Evolutionary conservation across 2,797 vertebrate genomes (phyloP), one percentile per base, ranked within the genome.

Genomic region (Brachyrhaphis roseni): DNA sequence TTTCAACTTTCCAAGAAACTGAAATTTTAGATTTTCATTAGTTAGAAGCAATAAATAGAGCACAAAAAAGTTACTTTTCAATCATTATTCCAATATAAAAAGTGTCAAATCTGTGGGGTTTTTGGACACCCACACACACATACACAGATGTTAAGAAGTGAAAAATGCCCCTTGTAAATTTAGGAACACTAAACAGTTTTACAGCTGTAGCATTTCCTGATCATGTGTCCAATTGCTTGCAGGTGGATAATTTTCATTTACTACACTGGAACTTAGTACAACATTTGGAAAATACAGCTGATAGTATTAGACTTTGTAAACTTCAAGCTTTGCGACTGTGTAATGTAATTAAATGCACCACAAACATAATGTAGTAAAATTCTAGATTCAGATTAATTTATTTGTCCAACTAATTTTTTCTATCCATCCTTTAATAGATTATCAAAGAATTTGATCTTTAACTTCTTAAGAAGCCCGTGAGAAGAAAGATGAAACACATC

Each of bases 401-500:
- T 45, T 71, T 45, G 41, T 46, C 41, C 12, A 2, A 43, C 2
- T 26, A 47, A 66, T 39, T 59, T 80, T 85, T 82, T 79, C 78
- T 59, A 76, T 84, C 70, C 39, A 46, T 81, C 77, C 82, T 87
- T 89, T 74, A 81, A 57, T 66, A 82, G 86, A 88, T 86, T 75
- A 87, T 49, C 64, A 71, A 83, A 75, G 28, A 77, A 75, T 86
- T 76, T 73, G 45, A 86, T 82, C 78, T 84, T n/a, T 80, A 72
- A 76, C 80, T 86, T 84, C 82, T 86, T 70, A 80, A 86, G 73
- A 80, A 83, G 68, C 76, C 79, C 57, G 34, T 89, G 82, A 77
- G 86, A 57, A 49, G 78, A 83, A 88, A 89, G 75, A 89, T 88
- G 86, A 92, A 83, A 80, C 84, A 75, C 79, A 79, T 71, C 75